These are phyloP conservation scores for Brevimyrus niger DNA, from an alignment of 2,113 vertebrate species.

Conservation along the genomic window DNA sequence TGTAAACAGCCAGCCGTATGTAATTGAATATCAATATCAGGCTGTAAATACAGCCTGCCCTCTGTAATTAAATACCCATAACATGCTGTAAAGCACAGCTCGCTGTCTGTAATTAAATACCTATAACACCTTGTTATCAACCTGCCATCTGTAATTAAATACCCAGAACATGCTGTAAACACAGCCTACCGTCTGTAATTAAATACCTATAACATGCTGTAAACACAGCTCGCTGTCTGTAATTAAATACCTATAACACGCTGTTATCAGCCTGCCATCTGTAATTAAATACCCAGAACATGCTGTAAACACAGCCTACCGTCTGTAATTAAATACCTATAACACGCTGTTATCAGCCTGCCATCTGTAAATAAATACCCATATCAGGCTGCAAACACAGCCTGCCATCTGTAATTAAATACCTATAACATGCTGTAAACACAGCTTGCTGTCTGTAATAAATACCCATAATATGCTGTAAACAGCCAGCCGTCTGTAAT, in stretches of 20 bases:
- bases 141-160: no score
- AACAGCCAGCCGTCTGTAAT: background rate
- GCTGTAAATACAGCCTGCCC: background rate
- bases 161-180: no score
- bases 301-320: background rate
- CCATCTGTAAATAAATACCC: no score
- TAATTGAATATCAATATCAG: background rate
- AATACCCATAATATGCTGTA: background rate
- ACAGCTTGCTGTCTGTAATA: background rate
- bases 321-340: no score
- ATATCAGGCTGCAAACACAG: background rate
- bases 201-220: background rate
- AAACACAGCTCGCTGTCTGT: no score
- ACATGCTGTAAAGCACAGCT: background rate
- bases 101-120: background rate
- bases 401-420: background rate
- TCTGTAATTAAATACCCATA: background rate
- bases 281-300: background rate
- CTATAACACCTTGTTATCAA: background rate
- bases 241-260: background rate
- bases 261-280: background rate
- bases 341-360: no score
- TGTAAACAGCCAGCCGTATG: no score
- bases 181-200: background rate
- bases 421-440: background rate